Evolutionary conservation across 2,888 invertebrate species (phyloP).

Genomic region (Leptopilina drosophilae): DNA sequence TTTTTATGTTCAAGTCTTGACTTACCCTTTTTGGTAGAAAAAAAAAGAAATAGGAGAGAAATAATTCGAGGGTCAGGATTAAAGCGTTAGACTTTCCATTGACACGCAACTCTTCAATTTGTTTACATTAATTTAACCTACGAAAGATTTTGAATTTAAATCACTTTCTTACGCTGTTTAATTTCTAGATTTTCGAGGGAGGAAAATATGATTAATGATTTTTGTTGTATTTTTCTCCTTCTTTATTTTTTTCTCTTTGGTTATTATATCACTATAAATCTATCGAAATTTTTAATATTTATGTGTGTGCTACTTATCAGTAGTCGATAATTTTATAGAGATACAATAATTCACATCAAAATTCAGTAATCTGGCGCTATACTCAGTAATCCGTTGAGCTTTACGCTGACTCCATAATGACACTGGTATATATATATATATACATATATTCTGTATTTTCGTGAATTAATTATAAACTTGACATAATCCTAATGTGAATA

Average conservation of each 20-base stretch:
- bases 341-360: constrained; percentile 55
- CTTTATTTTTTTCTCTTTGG: neutral
- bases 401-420: constrained; percentile 69
- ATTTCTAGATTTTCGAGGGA: neutral
- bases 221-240: neutral
- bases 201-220: neutral
- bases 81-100: neutral
- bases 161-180: neutral
- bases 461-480: constrained; percentile 71
- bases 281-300: neutral
- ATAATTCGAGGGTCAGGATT: neutral
- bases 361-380: constrained; percentile 57
- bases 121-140: constrained; percentile 7
- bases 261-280: neutral
- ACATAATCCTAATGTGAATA: constrained; percentile 69
- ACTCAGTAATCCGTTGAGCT: constrained; percentile 66
- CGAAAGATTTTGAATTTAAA: neutral
- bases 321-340: constrained; percentile 53
- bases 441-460: constrained; percentile 63
- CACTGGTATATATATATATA: constrained; percentile 59
- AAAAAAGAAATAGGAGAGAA: neutral
- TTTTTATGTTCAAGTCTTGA: neutral
- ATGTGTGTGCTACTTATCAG: constrained; percentile 39
- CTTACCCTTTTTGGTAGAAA: neutral
- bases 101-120: constrained; percentile 34